A percentile compares a stretch with the other conserved stretches of the same genome.
phyloP scores from a whole-genome alignment of 2,888 invertebrate genomes.

The Drosophila barbarae region DNA sequence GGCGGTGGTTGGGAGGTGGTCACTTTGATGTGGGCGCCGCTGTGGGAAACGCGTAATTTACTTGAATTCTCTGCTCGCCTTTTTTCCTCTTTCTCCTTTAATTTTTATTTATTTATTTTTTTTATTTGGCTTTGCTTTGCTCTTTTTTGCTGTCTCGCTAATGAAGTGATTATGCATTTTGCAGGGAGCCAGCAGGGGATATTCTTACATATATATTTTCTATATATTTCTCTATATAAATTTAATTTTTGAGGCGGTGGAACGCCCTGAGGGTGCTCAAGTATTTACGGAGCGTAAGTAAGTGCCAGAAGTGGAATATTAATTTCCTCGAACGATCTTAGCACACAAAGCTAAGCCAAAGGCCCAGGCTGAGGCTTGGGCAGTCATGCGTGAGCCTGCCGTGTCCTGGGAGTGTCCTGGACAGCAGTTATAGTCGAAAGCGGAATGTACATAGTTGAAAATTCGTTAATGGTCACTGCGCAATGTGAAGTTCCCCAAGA shows the following conservation, averaged over 20 bases:
- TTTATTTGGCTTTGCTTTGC: background rate
- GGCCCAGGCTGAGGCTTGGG: conserved; percentile 1
- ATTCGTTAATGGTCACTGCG: conserved; percentile 74
- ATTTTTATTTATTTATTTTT: conserved; percentile 2
- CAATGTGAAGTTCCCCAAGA: conserved; percentile 46
- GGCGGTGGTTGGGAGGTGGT: conserved; percentile 50
- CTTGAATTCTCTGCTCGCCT: conserved; percentile 29
- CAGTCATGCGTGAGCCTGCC: conserved; percentile 55
- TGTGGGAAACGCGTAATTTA: conserved; percentile 78
- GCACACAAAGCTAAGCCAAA: conserved; percentile 25
- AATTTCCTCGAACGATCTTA: conserved; percentile 65
- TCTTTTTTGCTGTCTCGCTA: conserved; percentile 46
- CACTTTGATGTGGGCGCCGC: conserved; percentile 78
- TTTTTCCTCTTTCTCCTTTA: conserved; percentile 5
- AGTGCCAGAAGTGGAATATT: conserved; percentile 75
- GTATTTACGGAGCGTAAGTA: conserved; percentile 71
- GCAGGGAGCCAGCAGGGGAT: background rate
- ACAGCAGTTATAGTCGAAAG: conserved; percentile 43
- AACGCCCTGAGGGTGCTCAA: conserved; percentile 41
- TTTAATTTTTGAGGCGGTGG: background rate
- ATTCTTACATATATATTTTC: conserved; percentile 15
- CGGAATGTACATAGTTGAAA: conserved; percentile 69
- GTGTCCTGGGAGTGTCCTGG: conserved; percentile 45
- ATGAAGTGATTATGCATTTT: conserved; percentile 67
- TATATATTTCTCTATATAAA: background rate